phyloP scores from a whole-genome alignment of 1,140 invertebrate genomes.

The Magallana angulata region DNA sequence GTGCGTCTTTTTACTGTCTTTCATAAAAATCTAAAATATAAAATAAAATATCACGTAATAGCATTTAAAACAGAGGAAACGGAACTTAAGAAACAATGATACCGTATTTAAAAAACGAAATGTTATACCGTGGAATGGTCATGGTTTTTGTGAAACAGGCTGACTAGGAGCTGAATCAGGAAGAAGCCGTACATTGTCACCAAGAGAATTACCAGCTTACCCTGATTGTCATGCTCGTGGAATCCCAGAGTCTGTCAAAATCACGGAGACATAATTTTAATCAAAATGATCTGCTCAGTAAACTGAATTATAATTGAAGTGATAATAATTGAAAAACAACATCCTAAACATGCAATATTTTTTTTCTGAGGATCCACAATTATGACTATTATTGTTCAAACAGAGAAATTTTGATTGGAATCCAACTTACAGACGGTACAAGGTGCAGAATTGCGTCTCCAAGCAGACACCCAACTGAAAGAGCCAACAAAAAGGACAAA shows the following conservation, averaged over 20 bases:
- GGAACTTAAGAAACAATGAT: too few relatives aligned
- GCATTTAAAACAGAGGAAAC: too few relatives aligned
- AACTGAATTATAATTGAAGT: too few relatives aligned
- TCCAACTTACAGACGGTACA: slow-evolving; percentile 69
- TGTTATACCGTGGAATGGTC: background rate
- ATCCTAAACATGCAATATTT: too few relatives aligned
- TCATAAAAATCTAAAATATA: background rate
- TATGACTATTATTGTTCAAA: too few relatives aligned
- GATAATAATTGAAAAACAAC: too few relatives aligned
- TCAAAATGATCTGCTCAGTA: too few relatives aligned
- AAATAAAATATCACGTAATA: background rate
- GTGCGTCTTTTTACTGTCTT: background rate
- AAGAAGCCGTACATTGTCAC: slow-evolving; percentile 59
- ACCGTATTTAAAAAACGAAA: too few relatives aligned
- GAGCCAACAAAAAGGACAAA: slow-evolving; percentile 73
- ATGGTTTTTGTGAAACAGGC: slow-evolving; percentile 37
- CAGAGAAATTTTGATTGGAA: too few relatives aligned
- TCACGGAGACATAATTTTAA: background rate
- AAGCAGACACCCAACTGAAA: slow-evolving; percentile 76
- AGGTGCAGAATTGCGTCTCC: slow-evolving; percentile 80
- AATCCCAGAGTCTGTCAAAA: background rate
- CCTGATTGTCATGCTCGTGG: background rate
- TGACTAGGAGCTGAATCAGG: slow-evolving; percentile 52
- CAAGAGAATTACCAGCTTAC: slow-evolving; percentile 45
- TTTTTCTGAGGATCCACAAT: too few relatives aligned